Conservation (phyloP, 2,113 vertebrate genomes). For the Lampris megalopsis region DNA sequence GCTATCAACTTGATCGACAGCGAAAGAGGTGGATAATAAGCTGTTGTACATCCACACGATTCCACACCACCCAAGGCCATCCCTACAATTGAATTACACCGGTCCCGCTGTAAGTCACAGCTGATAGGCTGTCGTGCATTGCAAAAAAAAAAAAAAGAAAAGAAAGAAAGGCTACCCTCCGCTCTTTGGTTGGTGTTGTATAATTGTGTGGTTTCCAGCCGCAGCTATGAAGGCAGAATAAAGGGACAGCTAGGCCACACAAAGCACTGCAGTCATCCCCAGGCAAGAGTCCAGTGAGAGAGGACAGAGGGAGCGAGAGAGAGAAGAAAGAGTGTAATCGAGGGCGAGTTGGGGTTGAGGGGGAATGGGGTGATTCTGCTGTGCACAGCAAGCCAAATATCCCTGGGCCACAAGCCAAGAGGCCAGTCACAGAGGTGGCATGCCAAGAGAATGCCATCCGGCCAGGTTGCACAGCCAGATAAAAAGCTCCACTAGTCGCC, state of each 20-base stretch:
- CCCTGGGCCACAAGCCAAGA: constrained; percentile 68
- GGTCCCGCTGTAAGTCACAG: constrained; percentile 61
- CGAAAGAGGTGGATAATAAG: constrained; percentile 73
- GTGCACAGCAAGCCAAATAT: constrained; percentile 65
- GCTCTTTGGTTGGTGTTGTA: constrained; percentile 40
- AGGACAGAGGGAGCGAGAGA: background rate
- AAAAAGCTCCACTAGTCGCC: constrained; percentile 63
- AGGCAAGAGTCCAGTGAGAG: constrained; percentile 65
- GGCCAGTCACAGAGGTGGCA: constrained; percentile 51
- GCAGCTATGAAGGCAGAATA: constrained; percentile 53
- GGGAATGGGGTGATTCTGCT: constrained; percentile 60
- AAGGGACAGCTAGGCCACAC: constrained; percentile 62
- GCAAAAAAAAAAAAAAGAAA: constrained; percentile 33
- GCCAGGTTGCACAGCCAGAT: constrained; percentile 73
- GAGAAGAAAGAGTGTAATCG: constrained; percentile 5
- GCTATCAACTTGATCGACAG: constrained; percentile 77
- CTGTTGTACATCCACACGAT: constrained; percentile 60
- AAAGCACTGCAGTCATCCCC: constrained; percentile 72
- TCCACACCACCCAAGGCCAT: constrained; percentile 74
- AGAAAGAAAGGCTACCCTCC: constrained; percentile 38
- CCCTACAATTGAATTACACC: constrained; percentile 67
- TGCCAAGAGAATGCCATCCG: constrained; percentile 68
- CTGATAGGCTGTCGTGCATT: constrained; percentile 61
- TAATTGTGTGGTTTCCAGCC: constrained; percentile 57
- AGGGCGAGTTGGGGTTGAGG: constrained; percentile 62